Base-by-base conservation (phyloP, 2,797 vertebrate species). In the Lutjanus campechanus region DNA sequence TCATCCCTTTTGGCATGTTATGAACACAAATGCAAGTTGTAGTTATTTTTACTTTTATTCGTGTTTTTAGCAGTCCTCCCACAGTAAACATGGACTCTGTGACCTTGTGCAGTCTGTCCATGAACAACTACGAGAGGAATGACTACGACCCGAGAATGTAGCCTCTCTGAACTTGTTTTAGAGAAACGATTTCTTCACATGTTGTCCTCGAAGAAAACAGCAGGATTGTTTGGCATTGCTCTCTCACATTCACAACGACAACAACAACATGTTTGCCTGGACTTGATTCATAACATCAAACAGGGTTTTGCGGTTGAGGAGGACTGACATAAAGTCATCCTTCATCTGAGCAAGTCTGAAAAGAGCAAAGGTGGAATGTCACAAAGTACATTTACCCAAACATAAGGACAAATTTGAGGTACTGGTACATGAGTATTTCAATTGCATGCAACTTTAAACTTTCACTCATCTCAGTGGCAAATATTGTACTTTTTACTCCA, bases 91-190 rank as follows among this genome's bases (percentile, higher is more conserved):
- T 66, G 29, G 40, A 25, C 40, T 70, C 9, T 7, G 8, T 29
- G 50, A 25, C 49, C 41, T 51, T 44, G 16, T 20, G 60, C 29
- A 46, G 12, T 54, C 44, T 49, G 7, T 51, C 60, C 20, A 40
- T 76, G 47, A 43, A 69, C 74, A 69, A 7, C 44, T 16, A 56
- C 22, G 36, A 25, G 69, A 73, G 19, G 47, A 81, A 73, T 46
- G 74, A 74, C 11, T 7, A 11, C 7, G 43, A 56, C 25, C 11
- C 50, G 16, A 68, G 15, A 65, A 50, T 11, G 44, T 1, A 40
- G 36, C 29, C 22, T 44, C 55, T 56, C 36, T 61, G 20, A 51
- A 47, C 22, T 67, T 51, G 61, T 47, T 41, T 54, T 8, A 20
- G 36, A 12, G 12, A 15, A 49, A 36, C 8, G 8, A 54, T 68